Evolutionary conservation across 2,113 vertebrate genomes (phyloP).

Genomic region (Gopherus evgoodei): DNA sequence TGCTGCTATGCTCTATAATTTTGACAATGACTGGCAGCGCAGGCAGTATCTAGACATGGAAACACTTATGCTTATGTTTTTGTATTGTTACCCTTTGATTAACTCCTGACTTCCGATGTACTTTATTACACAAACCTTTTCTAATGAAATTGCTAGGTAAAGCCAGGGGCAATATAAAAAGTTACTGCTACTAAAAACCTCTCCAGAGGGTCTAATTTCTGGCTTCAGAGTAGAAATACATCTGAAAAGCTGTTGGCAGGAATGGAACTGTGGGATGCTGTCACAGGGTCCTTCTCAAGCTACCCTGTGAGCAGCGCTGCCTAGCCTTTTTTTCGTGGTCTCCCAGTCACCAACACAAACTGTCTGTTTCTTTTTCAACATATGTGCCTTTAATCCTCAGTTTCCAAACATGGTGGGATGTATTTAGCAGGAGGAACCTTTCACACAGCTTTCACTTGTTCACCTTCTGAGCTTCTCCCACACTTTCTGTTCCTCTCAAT

Average conservation of each 20-base stretch:
- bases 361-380: neutral
- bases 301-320: neutral
- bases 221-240: neutral
- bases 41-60: neutral
- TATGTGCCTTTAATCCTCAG: neutral
- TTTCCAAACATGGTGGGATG: neutral
- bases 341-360: neutral
- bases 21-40: slow-evolving; percentile 75
- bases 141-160: slow-evolving; percentile 43
- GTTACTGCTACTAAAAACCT: neutral
- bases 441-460: neutral
- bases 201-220: neutral
- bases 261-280: neutral
- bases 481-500: neutral
- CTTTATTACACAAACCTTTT: slow-evolving; percentile 48
- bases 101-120: slow-evolving; percentile 34
- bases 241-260: neutral
- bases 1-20: neutral
- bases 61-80: slow-evolving; percentile 49
- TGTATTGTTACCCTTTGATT: slow-evolving; percentile 68
- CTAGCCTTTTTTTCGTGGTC: neutral
- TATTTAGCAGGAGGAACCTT: neutral
- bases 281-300: neutral
- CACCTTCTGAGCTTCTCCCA: neutral
- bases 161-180: neutral